Percentiles rank a stretch among this genome's conserved stretches.
phyloP scores from a whole-genome alignment of 2,113 vertebrate genomes.

The Elaphurus davidianus region DNA sequence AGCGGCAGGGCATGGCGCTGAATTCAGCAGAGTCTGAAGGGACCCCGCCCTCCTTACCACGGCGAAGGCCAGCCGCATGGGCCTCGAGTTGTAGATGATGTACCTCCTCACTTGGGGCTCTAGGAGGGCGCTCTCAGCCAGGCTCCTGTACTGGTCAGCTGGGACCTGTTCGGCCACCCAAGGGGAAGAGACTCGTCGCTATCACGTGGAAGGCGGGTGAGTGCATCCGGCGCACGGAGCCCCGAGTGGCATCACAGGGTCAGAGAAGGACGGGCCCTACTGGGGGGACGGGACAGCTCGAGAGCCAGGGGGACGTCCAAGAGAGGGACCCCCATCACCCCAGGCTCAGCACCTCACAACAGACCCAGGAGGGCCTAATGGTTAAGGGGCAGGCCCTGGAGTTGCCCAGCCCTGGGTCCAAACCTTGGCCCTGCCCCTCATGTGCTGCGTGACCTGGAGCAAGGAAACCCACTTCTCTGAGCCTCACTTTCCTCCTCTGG shows the following conservation, averaged over 20 bases:
- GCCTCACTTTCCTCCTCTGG: neutral
- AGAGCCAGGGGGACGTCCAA: neutral
- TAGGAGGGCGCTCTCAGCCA: slow-evolving; percentile 78
- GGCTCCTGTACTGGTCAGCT: slow-evolving; percentile 47
- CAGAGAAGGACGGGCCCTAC: neutral
- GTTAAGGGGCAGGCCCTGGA: neutral
- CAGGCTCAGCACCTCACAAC: neutral
- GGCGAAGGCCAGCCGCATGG: slow-evolving; percentile 72
- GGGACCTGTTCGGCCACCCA: slow-evolving; percentile 70
- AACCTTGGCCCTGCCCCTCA: neutral
- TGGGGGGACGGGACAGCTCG: neutral
- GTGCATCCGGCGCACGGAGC: neutral
- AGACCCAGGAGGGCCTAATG: neutral
- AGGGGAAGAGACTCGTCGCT: neutral
- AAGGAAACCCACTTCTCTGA: neutral
- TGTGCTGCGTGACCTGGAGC: neutral
- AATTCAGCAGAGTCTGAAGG: no score
- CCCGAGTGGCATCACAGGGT: neutral
- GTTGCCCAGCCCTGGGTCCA: neutral
- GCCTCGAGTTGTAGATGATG: slow-evolving; percentile 83
- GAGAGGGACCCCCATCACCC: neutral
- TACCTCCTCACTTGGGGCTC: slow-evolving; percentile 79
- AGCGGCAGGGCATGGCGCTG: neutral
- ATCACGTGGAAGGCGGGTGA: fast-evolving
- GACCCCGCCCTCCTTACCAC: slow-evolving; percentile 68